These are phyloP conservation scores for Trichogramma dendrolimi DNA, from an alignment of 2,888 invertebrate species.

Conservation along the genomic window DNA sequence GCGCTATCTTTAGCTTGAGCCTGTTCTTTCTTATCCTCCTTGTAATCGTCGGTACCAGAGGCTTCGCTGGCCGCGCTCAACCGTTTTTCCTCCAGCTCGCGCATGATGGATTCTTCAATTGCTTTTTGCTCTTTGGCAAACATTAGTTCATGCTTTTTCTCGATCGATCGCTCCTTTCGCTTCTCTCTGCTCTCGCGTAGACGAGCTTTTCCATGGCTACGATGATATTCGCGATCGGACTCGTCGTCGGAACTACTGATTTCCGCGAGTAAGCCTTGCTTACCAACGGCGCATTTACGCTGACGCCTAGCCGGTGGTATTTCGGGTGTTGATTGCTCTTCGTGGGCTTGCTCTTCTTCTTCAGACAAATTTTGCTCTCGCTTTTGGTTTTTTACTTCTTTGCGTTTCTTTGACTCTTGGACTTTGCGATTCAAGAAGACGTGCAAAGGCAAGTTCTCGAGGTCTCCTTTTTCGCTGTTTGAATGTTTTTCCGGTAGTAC, in stretches of 20 bases:
- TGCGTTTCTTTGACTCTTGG: slow-evolving; percentile 47
- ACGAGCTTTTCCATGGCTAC: background rate
- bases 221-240: background rate
- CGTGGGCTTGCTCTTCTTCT: slow-evolving; percentile 33
- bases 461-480: slow-evolving; percentile 45
- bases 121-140: slow-evolving; percentile 50
- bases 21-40: slow-evolving; percentile 22
- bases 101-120: slow-evolving; percentile 47
- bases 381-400: slow-evolving; percentile 37
- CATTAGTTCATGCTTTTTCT: slow-evolving; percentile 49
- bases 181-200: slow-evolving; percentile 47
- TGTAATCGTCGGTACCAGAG: slow-evolving; percentile 19
- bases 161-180: slow-evolving; percentile 46
- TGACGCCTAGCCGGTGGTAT: slow-evolving; percentile 53
- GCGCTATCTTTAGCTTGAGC: slow-evolving; percentile 13
- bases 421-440: slow-evolving; percentile 47
- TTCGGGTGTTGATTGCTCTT: slow-evolving; percentile 41
- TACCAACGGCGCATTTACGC: slow-evolving; percentile 74
- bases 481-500: slow-evolving; percentile 49
- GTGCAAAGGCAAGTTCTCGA: slow-evolving; percentile 46
- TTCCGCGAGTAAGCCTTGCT: slow-evolving; percentile 73
- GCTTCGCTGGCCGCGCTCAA: slow-evolving; percentile 31
- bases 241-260: slow-evolving; percentile 54
- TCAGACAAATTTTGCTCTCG: slow-evolving; percentile 40
- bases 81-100: slow-evolving; percentile 45